A percentile compares a stretch with the other conserved stretches of the same genome.
Evolutionary conservation across 2,888 invertebrate genomes (phyloP).

Genomic region (Macrophya annulata): DNA sequence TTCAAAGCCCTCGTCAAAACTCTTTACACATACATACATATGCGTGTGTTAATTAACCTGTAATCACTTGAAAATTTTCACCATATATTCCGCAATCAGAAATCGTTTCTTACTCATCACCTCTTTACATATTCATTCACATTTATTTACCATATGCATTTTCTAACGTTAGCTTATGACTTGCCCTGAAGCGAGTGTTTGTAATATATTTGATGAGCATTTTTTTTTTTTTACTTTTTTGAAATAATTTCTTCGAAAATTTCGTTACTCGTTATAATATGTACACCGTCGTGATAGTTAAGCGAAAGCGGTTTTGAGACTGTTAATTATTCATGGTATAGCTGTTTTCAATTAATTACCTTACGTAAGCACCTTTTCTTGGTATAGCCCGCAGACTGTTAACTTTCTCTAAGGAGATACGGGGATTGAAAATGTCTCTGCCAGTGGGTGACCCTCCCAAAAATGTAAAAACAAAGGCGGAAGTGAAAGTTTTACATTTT

Average conservation of each 20-base stretch:
- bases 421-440: not conserved
- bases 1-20: conserved; percentile 9
- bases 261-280: not conserved
- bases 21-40: not conserved
- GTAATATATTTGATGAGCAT: too few species aligned
- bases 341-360: conserved; percentile 20
- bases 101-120: not conserved
- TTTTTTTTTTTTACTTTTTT: too few species aligned
- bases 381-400: not conserved
- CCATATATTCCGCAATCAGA: not conserved
- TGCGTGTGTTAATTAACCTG: not conserved
- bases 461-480: conserved; percentile 8
- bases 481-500: not conserved
- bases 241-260: too few species aligned
- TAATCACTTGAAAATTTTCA: conserved; percentile 28
- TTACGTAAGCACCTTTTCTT: not conserved
- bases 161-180: too few species aligned
- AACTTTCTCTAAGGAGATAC: not conserved
- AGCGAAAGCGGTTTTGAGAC: not conserved
- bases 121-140: not conserved
- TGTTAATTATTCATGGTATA: not conserved
- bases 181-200: too few species aligned
- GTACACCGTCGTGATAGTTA: not conserved
- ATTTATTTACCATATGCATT: conserved; percentile 22
- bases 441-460: too few species aligned